A percentile compares a stretch with the other conserved stretches of the same genome.
phyloP scores from a whole-genome alignment of 2,113 vertebrate species.

The Alligator sinensis region DNA sequence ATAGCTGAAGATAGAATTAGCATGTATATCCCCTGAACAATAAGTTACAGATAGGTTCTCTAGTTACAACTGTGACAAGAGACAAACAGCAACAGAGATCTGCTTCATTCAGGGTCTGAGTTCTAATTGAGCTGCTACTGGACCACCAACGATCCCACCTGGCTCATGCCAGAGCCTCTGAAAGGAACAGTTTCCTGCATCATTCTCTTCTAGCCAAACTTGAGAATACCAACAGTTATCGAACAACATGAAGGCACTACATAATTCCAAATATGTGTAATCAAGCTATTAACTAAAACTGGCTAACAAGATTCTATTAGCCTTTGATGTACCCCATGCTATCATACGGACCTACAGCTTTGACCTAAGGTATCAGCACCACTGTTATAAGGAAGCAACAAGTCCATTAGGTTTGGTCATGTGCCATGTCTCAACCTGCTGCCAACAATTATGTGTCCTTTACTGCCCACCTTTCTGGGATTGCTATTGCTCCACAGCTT shows the following conservation, averaged over 20 bases:
- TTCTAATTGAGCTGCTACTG: neutral
- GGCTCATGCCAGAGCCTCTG: neutral
- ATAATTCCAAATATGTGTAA: constrained; percentile 18
- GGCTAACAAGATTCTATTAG: neutral
- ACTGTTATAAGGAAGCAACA: no score
- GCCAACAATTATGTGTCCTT: no score
- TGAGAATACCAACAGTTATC: neutral
- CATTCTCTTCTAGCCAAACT: neutral
- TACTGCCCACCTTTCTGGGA: no score
- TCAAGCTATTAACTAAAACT: neutral
- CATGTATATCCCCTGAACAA: neutral
- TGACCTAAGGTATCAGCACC: no score
- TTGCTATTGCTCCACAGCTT: no score
- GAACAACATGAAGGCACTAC: neutral
- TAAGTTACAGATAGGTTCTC: neutral
- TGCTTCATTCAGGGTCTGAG: neutral
- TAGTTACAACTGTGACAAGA: neutral
- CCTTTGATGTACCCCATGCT: neutral
- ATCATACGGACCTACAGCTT: neutral
- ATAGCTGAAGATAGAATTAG: neutral
- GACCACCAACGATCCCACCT: neutral
- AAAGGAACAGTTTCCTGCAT: neutral
- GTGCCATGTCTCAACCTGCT: no score
- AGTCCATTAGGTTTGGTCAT: no score
- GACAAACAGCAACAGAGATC: neutral